phyloP scores from a whole-genome alignment of 2,888 invertebrate genomes.

The Bombylius discolor region DNA sequence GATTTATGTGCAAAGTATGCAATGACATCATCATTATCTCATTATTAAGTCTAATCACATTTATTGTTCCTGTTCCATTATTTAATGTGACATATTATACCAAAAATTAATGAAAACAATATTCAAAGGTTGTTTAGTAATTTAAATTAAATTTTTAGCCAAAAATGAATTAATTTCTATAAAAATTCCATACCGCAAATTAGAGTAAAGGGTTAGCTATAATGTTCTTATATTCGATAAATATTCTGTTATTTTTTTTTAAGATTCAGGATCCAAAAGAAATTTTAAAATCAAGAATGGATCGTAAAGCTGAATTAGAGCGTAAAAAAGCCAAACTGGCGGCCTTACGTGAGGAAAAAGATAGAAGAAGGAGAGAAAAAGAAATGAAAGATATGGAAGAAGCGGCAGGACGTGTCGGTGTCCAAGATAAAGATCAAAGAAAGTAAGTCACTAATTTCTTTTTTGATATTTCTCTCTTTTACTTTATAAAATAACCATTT shows the following conservation, averaged over 20 bases:
- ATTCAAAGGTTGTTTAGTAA: too few species aligned
- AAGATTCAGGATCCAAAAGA: not conserved
- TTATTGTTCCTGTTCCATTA: too few species aligned
- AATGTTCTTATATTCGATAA: too few species aligned
- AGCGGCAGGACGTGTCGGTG: constrained; percentile 39
- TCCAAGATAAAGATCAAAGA: constrained; percentile 33
- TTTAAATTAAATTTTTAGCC: too few species aligned
- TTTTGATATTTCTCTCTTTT: not conserved
- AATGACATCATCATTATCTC: too few species aligned
- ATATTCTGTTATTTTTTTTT: not conserved
- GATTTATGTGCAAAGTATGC: too few species aligned
- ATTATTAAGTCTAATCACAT: too few species aligned
- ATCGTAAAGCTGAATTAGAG: constrained; percentile 85
- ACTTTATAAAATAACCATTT: not conserved
- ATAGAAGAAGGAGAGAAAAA: constrained; percentile 69
- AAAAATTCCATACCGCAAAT: too few species aligned
- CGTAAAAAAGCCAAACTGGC: constrained; percentile 84
- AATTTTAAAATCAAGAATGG: constrained; percentile 30
- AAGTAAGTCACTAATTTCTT: constrained; percentile 22
- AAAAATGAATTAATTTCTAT: too few species aligned
- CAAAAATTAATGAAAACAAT: too few species aligned
- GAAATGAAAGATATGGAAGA: constrained; percentile 77
- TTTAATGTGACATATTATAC: too few species aligned
- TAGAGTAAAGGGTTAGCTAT: too few species aligned
- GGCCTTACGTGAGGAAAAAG: constrained; percentile 80